Evolutionary conservation across 2,888 invertebrate genomes (phyloP).

Genomic region (Drosophila barbarae): DNA sequence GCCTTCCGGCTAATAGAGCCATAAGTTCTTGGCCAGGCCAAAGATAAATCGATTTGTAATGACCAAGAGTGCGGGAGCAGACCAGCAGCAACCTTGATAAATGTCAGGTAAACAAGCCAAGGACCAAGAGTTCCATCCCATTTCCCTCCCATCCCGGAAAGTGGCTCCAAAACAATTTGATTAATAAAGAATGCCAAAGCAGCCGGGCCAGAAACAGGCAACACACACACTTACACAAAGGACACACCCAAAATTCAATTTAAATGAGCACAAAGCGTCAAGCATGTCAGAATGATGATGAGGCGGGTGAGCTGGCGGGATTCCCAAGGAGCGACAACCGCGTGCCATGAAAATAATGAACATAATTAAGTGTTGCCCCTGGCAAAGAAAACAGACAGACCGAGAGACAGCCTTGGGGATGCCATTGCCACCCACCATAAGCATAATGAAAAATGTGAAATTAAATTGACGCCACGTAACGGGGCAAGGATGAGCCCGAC

Average conservation of each 20-base stretch:
- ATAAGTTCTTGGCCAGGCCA: constrained; percentile 56
- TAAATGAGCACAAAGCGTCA: constrained; percentile 61
- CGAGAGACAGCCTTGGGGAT: constrained; percentile 27
- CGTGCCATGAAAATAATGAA: constrained; percentile 73
- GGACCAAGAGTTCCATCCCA: constrained; percentile 20
- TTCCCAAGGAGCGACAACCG: constrained; percentile 51
- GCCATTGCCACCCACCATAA: constrained; percentile 46
- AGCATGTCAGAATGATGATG: constrained; percentile 50
- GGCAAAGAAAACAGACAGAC: constrained; percentile 56
- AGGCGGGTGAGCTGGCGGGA: constrained; percentile 13
- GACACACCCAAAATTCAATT: constrained; percentile 62
- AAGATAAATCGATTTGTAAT: constrained; percentile 79
- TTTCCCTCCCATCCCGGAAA: constrained; percentile 6
- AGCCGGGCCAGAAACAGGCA: constrained; percentile 4
- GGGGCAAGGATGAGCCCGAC: constrained; percentile 33
- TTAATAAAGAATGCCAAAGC: constrained; percentile 52
- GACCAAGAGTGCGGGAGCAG: constrained; percentile 44
- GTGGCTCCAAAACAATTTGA: constrained; percentile 49
- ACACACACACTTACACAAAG: constrained; percentile 39
- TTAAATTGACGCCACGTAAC: constrained; percentile 71
- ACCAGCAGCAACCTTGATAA: constrained; percentile 51
- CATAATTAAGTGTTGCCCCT: constrained; percentile 74
- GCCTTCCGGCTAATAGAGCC: constrained; percentile 53
- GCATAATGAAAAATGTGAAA: constrained; percentile 74
- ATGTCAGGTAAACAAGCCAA: constrained; percentile 58